Conservation (phyloP, 2,888 invertebrate genomes). For the Andrena fulva region DNA sequence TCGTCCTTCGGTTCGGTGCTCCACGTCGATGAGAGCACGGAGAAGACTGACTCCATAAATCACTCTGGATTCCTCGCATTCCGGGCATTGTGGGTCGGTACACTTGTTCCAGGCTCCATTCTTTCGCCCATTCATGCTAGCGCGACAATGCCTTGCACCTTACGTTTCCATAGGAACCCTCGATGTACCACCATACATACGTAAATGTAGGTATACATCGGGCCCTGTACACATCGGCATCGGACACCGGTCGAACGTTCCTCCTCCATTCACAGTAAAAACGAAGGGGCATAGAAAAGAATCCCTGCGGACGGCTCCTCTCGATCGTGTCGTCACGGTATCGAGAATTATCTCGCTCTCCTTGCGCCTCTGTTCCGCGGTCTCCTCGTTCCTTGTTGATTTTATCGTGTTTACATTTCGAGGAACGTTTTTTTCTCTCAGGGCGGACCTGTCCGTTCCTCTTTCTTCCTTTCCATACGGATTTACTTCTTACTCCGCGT, state of each 20-base stretch:
- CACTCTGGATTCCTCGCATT: slow-evolving; percentile 78
- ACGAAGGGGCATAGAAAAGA: slow-evolving; percentile 59
- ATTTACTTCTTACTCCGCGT: slow-evolving; percentile 58
- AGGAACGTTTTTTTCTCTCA: slow-evolving; percentile 62
- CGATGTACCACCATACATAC: slow-evolving; percentile 45
- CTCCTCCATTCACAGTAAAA: slow-evolving; percentile 63
- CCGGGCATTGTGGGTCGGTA: slow-evolving; percentile 76
- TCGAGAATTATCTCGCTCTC: slow-evolving; percentile 76
- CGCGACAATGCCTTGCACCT: slow-evolving; percentile 82
- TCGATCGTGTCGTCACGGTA: slow-evolving; percentile 71
- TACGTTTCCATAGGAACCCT: slow-evolving; percentile 74
- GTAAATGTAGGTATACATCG: slow-evolving; percentile 34
- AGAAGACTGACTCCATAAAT: slow-evolving; percentile 75
- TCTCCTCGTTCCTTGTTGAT: slow-evolving; percentile 75
- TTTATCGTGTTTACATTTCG: slow-evolving; percentile 81
- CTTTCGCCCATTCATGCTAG: slow-evolving; percentile 79
- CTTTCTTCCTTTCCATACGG: slow-evolving; percentile 44
- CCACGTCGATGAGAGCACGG: slow-evolving; percentile 56
- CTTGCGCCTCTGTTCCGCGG: slow-evolving; percentile 46
- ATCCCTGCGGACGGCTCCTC: slow-evolving; percentile 29
- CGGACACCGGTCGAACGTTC: slow-evolving; percentile 58
- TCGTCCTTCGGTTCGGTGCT: slow-evolving; percentile 20
- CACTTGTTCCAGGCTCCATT: slow-evolving; percentile 80
- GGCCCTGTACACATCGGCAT: slow-evolving; percentile 25
- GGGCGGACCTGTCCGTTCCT: slow-evolving; percentile 24